A percentile compares a stretch with the other conserved stretches of the same genome.
Conservation (phyloP, 2,797 vertebrate species). For the Epinephelus malabaricus region DNA sequence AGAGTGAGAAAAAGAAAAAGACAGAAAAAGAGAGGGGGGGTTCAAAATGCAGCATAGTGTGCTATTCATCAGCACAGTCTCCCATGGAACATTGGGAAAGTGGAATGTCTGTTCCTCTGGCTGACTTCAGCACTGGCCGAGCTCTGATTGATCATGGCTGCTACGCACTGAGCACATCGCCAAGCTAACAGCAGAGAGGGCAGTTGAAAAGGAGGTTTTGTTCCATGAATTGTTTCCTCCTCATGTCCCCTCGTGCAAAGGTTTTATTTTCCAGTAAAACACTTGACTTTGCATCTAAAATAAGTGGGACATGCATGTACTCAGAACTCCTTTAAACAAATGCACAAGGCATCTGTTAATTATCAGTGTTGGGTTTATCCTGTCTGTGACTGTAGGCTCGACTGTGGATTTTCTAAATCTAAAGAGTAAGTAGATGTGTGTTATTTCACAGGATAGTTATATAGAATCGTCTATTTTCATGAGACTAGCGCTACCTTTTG, state of each 20-base stretch:
- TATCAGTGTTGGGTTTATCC: background rate
- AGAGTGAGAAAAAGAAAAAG: constrained; percentile 63
- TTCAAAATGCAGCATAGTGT: constrained; percentile 82
- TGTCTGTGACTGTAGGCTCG: background rate
- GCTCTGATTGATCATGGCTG: constrained; percentile 81
- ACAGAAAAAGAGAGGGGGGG: constrained; percentile 51
- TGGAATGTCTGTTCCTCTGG: constrained; percentile 86
- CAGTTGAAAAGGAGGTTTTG: constrained; percentile 38
- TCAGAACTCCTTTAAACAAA: background rate
- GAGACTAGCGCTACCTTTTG: constrained; percentile 64
- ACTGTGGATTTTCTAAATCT: background rate
- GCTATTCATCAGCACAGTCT: constrained; percentile 84
- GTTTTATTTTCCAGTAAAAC: constrained; percentile 13
- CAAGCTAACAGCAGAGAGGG: constrained; percentile 59
- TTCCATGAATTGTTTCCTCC: constrained; percentile 22
- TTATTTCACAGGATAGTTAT: constrained; percentile 19
- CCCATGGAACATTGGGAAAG: constrained; percentile 87
- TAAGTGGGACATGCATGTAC: background rate
- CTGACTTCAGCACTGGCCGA: constrained; percentile 77
- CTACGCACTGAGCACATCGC: constrained; percentile 54
- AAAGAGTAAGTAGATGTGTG: background rate
- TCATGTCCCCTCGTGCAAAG: constrained; percentile 1
- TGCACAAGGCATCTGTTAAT: background rate
- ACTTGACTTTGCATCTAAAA: constrained; percentile 21
- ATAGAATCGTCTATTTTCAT: constrained; percentile 61